A percentile compares a stretch with the other conserved stretches of the same genome.
Conservation (phyloP, 2,113 vertebrate genomes). For the Rhynchomys soricoides region DNA sequence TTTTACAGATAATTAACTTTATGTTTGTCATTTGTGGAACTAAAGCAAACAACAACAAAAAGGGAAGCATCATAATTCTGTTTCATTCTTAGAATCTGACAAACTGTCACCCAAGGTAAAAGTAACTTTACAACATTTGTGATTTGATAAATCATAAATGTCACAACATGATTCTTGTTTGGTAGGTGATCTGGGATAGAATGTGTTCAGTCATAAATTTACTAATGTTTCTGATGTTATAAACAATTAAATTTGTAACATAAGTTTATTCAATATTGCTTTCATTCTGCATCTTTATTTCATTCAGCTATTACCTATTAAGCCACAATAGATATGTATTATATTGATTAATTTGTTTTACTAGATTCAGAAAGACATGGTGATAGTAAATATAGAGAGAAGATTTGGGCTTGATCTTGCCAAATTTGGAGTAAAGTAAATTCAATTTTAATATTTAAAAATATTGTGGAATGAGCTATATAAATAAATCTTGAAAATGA, state of each 20-base stretch:
- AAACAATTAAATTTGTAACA: background rate
- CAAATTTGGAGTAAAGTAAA: background rate
- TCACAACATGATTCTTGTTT: background rate
- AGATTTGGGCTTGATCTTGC: background rate
- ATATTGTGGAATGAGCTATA: background rate
- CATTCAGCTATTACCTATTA: background rate
- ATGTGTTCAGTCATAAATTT: background rate
- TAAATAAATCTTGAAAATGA: background rate
- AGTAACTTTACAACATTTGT: background rate
- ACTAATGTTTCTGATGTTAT: background rate
- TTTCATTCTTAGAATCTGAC: constrained; percentile 3
- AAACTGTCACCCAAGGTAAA: constrained; percentile 52
- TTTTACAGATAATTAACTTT: constrained; percentile 38
- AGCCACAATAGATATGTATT: background rate
- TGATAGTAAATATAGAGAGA: background rate
- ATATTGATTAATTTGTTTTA: background rate
- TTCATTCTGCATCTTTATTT: background rate
- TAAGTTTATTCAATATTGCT: background rate
- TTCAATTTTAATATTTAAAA: background rate
- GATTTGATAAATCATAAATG: background rate
- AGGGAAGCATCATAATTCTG: background rate
- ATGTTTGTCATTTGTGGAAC: constrained; percentile 13
- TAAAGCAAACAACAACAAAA: background rate
- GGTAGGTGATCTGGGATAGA: background rate
- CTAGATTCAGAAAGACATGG: background rate